A percentile compares a stretch with the other conserved stretches of the same genome.
phyloP scores from a whole-genome alignment of 2,888 invertebrate species.

The Acleris sparsana region DNA sequence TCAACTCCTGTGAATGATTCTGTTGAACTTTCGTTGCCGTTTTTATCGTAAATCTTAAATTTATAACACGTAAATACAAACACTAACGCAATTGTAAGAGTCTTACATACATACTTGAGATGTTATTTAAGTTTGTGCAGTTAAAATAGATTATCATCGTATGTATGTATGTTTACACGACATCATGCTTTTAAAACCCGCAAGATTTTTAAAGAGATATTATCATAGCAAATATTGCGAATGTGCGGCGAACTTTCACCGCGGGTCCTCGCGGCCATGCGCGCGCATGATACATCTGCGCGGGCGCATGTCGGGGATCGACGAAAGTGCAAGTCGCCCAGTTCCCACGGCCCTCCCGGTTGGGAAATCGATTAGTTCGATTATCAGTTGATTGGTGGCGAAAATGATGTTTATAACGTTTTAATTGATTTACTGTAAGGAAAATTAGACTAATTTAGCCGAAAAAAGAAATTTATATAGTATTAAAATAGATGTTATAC shows the following conservation, averaged over 20 bases:
- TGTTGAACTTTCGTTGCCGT: slow-evolving; percentile 22
- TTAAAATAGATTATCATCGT: too few relatives aligned
- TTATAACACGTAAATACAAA: too few relatives aligned
- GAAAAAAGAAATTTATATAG: too few relatives aligned
- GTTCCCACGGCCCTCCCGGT: slow-evolving; percentile 70
- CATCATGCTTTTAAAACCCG: too few relatives aligned
- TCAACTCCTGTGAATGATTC: slow-evolving; percentile 15
- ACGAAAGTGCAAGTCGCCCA: slow-evolving; percentile 80
- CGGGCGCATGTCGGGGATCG: slow-evolving; percentile 58
- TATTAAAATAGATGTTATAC: too few relatives aligned
- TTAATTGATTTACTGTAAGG: too few relatives aligned
- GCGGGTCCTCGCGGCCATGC: slow-evolving; percentile 46
- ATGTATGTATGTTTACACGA: too few relatives aligned
- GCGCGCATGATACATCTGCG: slow-evolving; percentile 55
- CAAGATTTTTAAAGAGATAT: not conserved
- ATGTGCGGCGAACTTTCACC: slow-evolving; percentile 46
- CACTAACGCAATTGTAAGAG: too few relatives aligned
- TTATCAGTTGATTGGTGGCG: slow-evolving; percentile 3
- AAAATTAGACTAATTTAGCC: too few relatives aligned
- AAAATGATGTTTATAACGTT: not conserved
- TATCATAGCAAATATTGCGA: slow-evolving; percentile 2
- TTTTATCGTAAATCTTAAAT: slow-evolving; percentile 13
- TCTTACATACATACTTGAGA: too few relatives aligned
- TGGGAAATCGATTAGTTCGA: slow-evolving; percentile 26
- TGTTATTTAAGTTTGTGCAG: too few relatives aligned